Evolutionary conservation across 1,140 invertebrate species (phyloP).

Genomic region (Magallana angulata): DNA sequence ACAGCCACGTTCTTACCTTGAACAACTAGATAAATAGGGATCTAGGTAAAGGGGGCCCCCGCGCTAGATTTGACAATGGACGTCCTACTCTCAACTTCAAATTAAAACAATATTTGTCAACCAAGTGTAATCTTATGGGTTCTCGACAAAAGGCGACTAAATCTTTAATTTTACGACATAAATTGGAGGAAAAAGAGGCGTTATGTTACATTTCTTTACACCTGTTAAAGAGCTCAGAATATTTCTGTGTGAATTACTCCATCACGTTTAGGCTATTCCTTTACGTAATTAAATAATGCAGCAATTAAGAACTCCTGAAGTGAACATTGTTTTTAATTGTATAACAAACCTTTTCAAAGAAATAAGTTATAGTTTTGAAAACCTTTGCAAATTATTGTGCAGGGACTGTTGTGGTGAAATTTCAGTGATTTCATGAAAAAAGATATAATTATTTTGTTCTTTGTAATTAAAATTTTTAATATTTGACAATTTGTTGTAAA

Average conservation of each 20-base stretch:
- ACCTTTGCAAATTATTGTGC: too few relatives aligned
- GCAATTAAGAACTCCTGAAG: too few relatives aligned
- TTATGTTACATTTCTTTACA: neutral
- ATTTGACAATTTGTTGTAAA: too few relatives aligned
- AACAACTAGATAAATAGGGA: slow-evolving; percentile 19
- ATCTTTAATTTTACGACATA: slow-evolving; percentile 12
- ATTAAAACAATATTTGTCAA: slow-evolving; percentile 35
- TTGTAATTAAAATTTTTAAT: too few relatives aligned
- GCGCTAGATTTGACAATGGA: neutral
- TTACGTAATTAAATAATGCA: too few relatives aligned
- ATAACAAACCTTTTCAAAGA: too few relatives aligned
- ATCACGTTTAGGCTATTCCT: neutral
- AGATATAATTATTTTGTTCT: too few relatives aligned
- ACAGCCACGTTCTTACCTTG: neutral
- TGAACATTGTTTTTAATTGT: too few relatives aligned
- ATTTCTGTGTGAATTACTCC: neutral
- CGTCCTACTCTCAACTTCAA: neutral
- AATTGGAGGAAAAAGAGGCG: neutral
- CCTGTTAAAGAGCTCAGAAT: neutral
- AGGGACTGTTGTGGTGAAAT: too few relatives aligned
- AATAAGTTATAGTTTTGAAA: too few relatives aligned
- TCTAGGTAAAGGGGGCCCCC: neutral
- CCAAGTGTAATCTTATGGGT: slow-evolving; percentile 15
- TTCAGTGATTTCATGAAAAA: too few relatives aligned
- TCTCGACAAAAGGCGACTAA: neutral